Conservation (phyloP, 2,113 vertebrate species). For the Symphodus melops region DNA sequence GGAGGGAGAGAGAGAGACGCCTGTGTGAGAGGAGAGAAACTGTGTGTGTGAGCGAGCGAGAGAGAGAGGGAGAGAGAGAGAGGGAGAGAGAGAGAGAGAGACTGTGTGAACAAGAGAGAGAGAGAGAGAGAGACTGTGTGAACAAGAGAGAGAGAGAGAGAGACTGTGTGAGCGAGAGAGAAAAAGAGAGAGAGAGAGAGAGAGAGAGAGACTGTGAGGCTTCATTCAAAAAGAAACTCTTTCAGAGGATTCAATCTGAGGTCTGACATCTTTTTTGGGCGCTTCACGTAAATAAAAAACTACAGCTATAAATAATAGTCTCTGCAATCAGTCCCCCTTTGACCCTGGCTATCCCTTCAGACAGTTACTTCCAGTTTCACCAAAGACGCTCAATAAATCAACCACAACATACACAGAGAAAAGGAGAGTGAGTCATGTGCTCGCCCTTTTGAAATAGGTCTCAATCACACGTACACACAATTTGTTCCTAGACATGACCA, state of each 20-base stretch:
- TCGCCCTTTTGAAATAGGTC: conserved; percentile 55
- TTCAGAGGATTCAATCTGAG: too few species aligned
- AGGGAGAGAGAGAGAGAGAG: too few species aligned
- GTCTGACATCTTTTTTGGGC: too few species aligned
- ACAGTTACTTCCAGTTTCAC: not conserved
- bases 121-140: too few species aligned
- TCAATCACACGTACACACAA: conserved; percentile 18
- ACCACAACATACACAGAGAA: not conserved
- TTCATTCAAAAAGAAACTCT: not conserved
- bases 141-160: too few species aligned
- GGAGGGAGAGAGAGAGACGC: not conserved
- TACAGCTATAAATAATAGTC: not conserved
- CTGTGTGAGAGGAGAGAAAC: too few species aligned
- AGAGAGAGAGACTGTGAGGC: not conserved
- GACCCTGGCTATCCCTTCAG: not conserved
- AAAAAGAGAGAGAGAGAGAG: too few species aligned
- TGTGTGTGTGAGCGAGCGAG: too few species aligned
- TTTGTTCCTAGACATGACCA: conserved; percentile 3
- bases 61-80: too few species aligned
- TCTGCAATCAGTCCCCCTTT: not conserved
- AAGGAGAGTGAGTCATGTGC: conserved; percentile 2
- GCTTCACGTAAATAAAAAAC: not conserved
- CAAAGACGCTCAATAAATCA: not conserved
- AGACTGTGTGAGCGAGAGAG: too few species aligned
- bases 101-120: too few species aligned